Evolutionary conservation across 2,888 invertebrate species (phyloP), one percentile per base, ranked within the genome.

Genomic region (Scaptomyza polygonia): DNA sequence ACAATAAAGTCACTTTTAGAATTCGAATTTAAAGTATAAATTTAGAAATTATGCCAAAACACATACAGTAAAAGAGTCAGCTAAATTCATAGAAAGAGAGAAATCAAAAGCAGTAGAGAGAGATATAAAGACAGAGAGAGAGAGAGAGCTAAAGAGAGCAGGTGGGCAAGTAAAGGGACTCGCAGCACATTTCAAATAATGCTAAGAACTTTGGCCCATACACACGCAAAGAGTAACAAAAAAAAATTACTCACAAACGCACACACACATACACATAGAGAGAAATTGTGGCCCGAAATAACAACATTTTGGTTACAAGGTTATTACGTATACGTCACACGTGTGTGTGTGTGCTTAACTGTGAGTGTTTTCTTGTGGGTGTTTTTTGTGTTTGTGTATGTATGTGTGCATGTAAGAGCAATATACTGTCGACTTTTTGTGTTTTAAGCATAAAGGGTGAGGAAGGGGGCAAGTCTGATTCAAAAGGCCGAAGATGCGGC

Each of bases 241-340:
- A 71, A 64, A 63, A 62, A 75, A 53, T 52, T 45, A 48, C 49
- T 63, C 29, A 47, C 25, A 53, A 43, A 56, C 47, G 49, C 49
- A 56, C 47, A 49, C 32, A 49, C 51, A 54, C 51, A 43, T 29
- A 52, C n/a, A 36, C 58, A 57, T 11, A 49, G 27, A 45, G 12
- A 48, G 53, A 73, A 70, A 79, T 16, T 81, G 79, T 67, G 71
- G 77, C 88, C 82, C 88, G 83, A 83, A 83, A 85, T 88, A 84
- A 84, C 81, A 88, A 81, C 81, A 86, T 84, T 85, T 85, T 88
- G 79, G 85, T 88, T 85, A 85, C 85, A 85, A 85, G 85, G 85
- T 88, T 80, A 80, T 79, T 85, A 85, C 86, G 88, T 86, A 88
- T 86, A 86, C 84, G 86, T 51, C 76, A 80, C 76, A 80, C 76